Evolutionary conservation across 2,113 vertebrate genomes (phyloP), one percentile per base, ranked within the genome.

Genomic region (Gnathonemus echidnorhynchus): DNA sequence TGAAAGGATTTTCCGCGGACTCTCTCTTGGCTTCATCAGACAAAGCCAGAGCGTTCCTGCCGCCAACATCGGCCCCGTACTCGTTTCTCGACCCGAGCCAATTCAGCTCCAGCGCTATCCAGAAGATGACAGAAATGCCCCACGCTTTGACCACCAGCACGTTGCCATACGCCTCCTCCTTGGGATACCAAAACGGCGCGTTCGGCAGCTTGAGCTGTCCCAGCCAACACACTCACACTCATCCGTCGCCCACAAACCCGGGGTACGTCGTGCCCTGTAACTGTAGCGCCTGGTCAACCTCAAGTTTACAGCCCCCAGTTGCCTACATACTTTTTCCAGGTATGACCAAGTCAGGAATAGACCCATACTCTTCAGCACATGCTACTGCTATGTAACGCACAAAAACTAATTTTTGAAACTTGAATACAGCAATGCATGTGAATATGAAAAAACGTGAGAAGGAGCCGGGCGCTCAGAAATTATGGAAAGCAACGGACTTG

Each of bases 311-410:
- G 95, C 98, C 98, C 94, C 98, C 98, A 13, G 98, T 99, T 95
- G 98, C 98, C 96, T 99, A 99, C 97, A 99, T 99, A 97, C 97
- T 99, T 94, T 99, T 99, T 94, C 98, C 98, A 74, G 98, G 98
- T 96, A 99, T 99, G 98, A 98, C 98, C 96, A 99, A 99, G 97
- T 96, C 97, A 96, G 98, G 98, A 94, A 95, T 99, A 97, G 98
- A 99, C 93, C 98, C 98, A 87, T 99, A 99, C 92, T 98, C 98
- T 89, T 98, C 98, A 95, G 97, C 98, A 94, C 98, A 99, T 74
- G 97, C 98, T 91, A 92, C 98, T 90, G 98, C 98, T 95, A 99
- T 99, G 98, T 99, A 98, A 97, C 94, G 74, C 66, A 86, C 77
- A 66, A 50, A 91, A 93, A 86, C 88, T 90, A 84, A 89, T 93